These are phyloP conservation scores for Gasteruption jaculator DNA, from an alignment of 2,888 invertebrate species.

Conservation along the genomic window DNA sequence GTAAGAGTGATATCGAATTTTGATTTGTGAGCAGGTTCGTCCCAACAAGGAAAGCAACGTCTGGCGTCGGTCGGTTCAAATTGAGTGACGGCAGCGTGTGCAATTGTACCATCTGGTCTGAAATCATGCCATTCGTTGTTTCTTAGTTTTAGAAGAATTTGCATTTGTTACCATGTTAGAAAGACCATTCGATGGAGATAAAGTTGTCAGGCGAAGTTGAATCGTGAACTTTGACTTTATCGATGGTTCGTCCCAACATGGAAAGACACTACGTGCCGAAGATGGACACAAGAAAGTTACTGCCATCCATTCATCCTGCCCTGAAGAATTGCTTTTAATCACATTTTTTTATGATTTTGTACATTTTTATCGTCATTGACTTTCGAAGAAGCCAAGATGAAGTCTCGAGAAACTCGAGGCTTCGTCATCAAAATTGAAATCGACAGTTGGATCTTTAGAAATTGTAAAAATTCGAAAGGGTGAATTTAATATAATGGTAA, in stretches of 20 bases:
- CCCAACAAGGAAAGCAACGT: constrained; percentile 95
- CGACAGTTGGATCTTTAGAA: too few relatives aligned
- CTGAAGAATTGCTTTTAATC: constrained; percentile 17
- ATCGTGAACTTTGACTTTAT: constrained; percentile 55
- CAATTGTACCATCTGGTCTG: constrained; percentile 69
- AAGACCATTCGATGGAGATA: constrained; percentile 49
- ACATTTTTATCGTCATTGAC: too few relatives aligned
- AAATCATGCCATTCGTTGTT: constrained; percentile 24
- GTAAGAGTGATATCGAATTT: constrained; percentile 86
- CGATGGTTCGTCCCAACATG: constrained; percentile 60
- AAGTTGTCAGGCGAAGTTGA: constrained; percentile 47
- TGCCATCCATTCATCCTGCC: constrained; percentile 39
- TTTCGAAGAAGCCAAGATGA: too few relatives aligned
- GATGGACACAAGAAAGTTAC: constrained; percentile 52
- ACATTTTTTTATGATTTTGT: too few relatives aligned
- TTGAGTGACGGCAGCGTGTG: constrained; percentile 85
- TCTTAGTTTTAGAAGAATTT: constrained; percentile 12
- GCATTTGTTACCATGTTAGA: constrained; percentile 55
- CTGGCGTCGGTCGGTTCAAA: constrained; percentile 90
- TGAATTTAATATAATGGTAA: too few relatives aligned
- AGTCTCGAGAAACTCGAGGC: too few relatives aligned
- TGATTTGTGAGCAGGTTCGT: constrained; percentile 94
- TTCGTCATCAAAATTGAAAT: too few relatives aligned
- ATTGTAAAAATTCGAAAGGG: too few relatives aligned
- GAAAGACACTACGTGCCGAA: constrained; percentile 55